phyloP scores from a whole-genome alignment of 2,888 invertebrate genomes.

The Trissolcus brochymenae region DNA sequence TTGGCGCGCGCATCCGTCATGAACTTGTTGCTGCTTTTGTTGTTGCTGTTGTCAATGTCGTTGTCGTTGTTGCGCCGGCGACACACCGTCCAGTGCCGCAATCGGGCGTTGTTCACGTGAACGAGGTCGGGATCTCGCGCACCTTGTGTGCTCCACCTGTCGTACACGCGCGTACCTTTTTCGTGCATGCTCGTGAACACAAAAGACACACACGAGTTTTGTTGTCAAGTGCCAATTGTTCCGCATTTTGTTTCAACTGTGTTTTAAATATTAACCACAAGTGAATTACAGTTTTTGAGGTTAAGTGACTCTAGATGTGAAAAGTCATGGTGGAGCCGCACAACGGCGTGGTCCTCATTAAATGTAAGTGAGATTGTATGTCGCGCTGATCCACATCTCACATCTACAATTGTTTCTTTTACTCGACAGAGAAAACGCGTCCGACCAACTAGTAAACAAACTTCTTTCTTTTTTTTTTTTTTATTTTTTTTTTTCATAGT shows the following conservation, averaged over 20 bases:
- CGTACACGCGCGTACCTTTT: neutral
- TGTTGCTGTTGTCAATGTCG: constrained; percentile 18
- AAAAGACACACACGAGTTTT: neutral
- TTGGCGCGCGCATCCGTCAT: constrained; percentile 26
- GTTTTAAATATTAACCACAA: neutral
- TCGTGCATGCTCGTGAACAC: neutral
- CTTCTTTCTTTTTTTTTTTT: neutral
- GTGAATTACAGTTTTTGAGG: constrained; percentile 22
- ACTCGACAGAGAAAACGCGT: neutral
- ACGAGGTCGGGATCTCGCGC: constrained; percentile 4
- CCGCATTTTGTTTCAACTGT: neutral
- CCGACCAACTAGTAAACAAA: neutral
- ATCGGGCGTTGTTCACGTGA: constrained; percentile 12
- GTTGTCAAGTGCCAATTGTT: neutral
- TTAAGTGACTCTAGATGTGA: constrained; percentile 31
- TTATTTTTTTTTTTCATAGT: neutral
- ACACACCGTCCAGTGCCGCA: constrained; percentile 1
- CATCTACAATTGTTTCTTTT: neutral
- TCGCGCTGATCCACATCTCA: constrained; percentile 1
- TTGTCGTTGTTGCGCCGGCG: constrained; percentile 14
- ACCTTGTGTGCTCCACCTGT: neutral
- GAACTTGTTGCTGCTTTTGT: constrained; percentile 27
- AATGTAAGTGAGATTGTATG: constrained; percentile 80
- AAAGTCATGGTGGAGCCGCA: constrained; percentile 81
- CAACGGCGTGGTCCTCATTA: constrained; percentile 85